Conservation (phyloP, 2,113 vertebrate species). For the Erinaceus europaeus region DNA sequence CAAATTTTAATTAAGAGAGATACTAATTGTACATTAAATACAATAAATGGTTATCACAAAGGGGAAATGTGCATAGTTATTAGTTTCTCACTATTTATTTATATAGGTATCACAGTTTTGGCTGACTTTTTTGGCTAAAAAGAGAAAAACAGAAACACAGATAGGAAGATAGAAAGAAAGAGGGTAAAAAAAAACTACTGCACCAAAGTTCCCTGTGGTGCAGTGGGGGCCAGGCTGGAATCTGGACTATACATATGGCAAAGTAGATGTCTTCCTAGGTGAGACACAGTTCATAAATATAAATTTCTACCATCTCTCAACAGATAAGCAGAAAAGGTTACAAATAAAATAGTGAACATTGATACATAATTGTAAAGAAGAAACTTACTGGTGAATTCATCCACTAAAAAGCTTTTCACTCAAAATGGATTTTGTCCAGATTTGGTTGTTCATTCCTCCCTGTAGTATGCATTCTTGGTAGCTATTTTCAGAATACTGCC, state of each 20-base stretch:
- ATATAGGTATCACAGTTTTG: no score
- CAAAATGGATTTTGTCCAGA: constrained; percentile 18
- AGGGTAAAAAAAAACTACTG: no score
- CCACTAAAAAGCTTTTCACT: constrained; percentile 57
- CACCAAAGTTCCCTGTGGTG: no score
- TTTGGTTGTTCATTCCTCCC: constrained; percentile 35
- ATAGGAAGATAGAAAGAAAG: no score
- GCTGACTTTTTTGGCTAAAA: neutral
- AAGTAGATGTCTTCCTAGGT: no score
- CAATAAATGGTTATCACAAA: neutral
- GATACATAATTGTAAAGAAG: neutral
- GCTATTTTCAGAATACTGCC: constrained; percentile 47
- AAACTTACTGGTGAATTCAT: constrained; percentile 20
- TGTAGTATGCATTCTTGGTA: constrained; percentile 59
- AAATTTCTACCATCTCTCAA: neutral
- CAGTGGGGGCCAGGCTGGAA: no score
- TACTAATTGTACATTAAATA: neutral
- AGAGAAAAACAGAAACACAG: no score
- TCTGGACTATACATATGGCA: no score
- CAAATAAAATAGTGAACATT: neutral
- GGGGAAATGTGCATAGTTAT: no score
- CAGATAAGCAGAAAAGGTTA: no score
- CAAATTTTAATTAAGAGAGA: constrained; percentile 2
- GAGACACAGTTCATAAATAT: neutral
- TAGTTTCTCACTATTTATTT: no score